phyloP scores from a whole-genome alignment of 2,797 vertebrate genomes.

The Knipowitschia caucasica region DNA sequence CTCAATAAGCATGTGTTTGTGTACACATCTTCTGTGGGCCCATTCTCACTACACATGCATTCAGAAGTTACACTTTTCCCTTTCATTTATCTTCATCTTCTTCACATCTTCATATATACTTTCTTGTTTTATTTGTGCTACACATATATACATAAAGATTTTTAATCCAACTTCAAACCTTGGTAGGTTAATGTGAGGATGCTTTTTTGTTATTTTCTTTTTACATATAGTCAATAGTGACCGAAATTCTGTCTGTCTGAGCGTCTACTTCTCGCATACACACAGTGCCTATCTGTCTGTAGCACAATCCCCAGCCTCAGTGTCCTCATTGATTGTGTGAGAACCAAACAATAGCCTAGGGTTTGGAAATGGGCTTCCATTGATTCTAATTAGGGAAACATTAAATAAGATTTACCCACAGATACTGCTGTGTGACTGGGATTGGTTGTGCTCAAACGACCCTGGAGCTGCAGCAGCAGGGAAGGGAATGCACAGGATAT shows the following conservation, averaged over 20 bases:
- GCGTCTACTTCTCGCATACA: slow-evolving; percentile 45
- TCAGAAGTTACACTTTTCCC: slow-evolving; percentile 3
- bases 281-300: slow-evolving; percentile 53
- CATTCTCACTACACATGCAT: slow-evolving; percentile 5
- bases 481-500: slow-evolving; percentile 41
- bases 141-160: background rate
- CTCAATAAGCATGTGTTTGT: slow-evolving; percentile 17
- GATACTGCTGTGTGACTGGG: slow-evolving; percentile 77
- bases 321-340: slow-evolving; percentile 82
- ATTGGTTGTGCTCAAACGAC: slow-evolving; percentile 58
- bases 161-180: slow-evolving; percentile 3
- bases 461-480: slow-evolving; percentile 36
- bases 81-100: background rate
- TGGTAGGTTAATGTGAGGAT: slow-evolving; percentile 24
- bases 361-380: slow-evolving; percentile 93
- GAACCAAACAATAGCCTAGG: slow-evolving; percentile 78
- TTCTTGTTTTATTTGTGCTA: background rate
- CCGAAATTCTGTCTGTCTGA: slow-evolving; percentile 41
- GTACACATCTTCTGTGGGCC: slow-evolving; percentile 14
- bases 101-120: background rate
- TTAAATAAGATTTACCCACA: slow-evolving; percentile 96
- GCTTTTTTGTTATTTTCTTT: slow-evolving; percentile 26
- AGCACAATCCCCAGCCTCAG: slow-evolving; percentile 62
- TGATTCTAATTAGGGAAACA: slow-evolving; percentile 98
- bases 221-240: slow-evolving; percentile 47